Conservation (phyloP, 2,113 vertebrate genomes). For the Ceyx melanurus region DNA sequence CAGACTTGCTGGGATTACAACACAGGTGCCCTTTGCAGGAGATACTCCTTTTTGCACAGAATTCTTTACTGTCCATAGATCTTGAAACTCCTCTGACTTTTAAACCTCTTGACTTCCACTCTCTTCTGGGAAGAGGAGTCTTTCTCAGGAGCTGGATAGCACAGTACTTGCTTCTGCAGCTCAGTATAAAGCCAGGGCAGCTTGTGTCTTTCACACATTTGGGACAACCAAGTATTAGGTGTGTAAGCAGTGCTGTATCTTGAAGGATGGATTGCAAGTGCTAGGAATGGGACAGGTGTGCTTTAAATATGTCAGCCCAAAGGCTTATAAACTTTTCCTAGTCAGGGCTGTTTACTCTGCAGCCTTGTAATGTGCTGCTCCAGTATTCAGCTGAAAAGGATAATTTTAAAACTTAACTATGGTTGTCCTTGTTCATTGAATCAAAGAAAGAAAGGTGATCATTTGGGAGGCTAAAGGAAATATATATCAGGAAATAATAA, state of each 20-base stretch:
- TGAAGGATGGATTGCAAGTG: neutral
- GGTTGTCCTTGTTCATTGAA: neutral
- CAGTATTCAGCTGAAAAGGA: neutral
- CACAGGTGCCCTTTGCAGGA: neutral
- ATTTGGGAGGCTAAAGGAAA: neutral
- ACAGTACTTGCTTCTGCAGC: neutral
- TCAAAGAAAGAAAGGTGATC: neutral
- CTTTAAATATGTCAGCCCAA: neutral
- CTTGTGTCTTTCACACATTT: neutral
- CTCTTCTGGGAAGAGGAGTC: neutral
- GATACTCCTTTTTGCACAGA: neutral
- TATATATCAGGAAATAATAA: neutral
- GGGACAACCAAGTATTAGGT: neutral
- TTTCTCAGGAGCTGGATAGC: neutral
- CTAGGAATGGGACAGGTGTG: neutral
- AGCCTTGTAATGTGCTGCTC: neutral
- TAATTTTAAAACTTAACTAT: neutral
- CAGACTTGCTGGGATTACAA: neutral
- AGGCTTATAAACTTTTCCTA: neutral
- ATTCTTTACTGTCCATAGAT: neutral
- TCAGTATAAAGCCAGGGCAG: neutral
- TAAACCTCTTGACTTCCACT: neutral
- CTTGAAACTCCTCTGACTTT: neutral
- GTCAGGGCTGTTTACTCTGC: neutral
- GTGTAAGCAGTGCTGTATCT: neutral